phyloP scores from a whole-genome alignment of 1,140 invertebrate species.

The Leptoteleia sp. region DNA sequence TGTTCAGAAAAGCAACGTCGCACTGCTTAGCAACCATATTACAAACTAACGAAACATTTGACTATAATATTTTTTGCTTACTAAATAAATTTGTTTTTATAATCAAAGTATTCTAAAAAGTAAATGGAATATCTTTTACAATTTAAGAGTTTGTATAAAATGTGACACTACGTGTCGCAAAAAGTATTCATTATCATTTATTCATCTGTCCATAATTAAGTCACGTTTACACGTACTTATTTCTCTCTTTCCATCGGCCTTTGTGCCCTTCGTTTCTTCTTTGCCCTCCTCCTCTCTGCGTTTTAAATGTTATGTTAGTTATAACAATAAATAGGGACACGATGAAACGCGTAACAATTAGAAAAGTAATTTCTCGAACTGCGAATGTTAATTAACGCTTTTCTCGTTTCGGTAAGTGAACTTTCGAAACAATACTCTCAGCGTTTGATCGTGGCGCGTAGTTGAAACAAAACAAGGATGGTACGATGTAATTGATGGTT shows the following conservation, averaged over 20 bases:
- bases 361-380: slow-evolving; percentile 58
- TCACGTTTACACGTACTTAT: too few species aligned
- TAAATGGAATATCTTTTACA: too few species aligned
- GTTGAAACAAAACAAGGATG: slow-evolving; percentile 52
- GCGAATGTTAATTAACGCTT: slow-evolving; percentile 55
- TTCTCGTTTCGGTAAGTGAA: slow-evolving; percentile 56
- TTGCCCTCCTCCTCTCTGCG: neutral
- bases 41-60: too few species aligned
- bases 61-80: too few species aligned
- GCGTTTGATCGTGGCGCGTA: slow-evolving; percentile 50
- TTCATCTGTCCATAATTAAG: too few species aligned
- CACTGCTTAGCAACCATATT: too few species aligned
- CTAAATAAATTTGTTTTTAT: too few species aligned
- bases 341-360: slow-evolving; percentile 44
- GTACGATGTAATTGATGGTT: slow-evolving; percentile 63
- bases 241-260: neutral
- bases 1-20: too few species aligned
- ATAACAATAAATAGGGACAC: slow-evolving; percentile 30
- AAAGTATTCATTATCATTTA: too few species aligned
- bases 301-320: slow-evolving; percentile 31
- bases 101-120: too few species aligned
- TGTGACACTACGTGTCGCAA: too few species aligned
- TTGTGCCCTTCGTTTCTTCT: neutral
- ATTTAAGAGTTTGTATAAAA: too few species aligned
- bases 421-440: slow-evolving; percentile 54